Conservation (phyloP, 2,888 invertebrate genomes). For the Phengaris arion region DNA sequence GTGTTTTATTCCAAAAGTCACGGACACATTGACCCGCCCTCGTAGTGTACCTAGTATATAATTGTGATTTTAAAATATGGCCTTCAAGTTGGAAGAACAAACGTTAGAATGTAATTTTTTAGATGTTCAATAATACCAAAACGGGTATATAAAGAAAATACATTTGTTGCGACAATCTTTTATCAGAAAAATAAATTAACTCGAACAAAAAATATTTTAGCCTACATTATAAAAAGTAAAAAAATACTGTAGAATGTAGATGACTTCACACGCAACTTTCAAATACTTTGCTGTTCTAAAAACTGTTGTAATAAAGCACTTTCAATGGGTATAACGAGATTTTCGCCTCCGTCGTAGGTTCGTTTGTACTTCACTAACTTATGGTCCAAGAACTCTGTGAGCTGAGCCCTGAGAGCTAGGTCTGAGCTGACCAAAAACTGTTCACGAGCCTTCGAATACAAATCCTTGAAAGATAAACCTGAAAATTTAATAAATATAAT, state of each 20-base stretch:
- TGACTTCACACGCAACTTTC: background rate
- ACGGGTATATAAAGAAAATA: background rate
- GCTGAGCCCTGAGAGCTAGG: slow-evolving; percentile 91
- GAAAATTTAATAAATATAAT: slow-evolving; percentile 39
- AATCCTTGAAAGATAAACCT: slow-evolving; percentile 93
- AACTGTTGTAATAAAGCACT: slow-evolving; percentile 87
- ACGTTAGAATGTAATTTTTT: too few species aligned
- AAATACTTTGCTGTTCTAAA: slow-evolving; percentile 79
- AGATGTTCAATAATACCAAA: too few species aligned
- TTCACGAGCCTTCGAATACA: slow-evolving; percentile 92
- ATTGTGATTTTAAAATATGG: too few species aligned
- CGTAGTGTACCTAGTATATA: too few species aligned
- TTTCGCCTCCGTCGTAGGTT: slow-evolving; percentile 89
- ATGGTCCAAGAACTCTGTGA: slow-evolving; percentile 97
- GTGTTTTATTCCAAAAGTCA: too few species aligned
- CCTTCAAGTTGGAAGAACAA: too few species aligned
- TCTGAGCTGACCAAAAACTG: slow-evolving; percentile 96
- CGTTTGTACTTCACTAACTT: slow-evolving; percentile 91
- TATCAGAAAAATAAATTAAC: slow-evolving; percentile 6
- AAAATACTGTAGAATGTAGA: too few species aligned
- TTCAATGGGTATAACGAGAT: slow-evolving; percentile 88
- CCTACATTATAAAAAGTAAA: too few species aligned
- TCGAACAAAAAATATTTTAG: background rate
- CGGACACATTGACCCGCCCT: too few species aligned
- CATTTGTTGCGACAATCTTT: background rate